phyloP scores from a whole-genome alignment of 1,140 invertebrate genomes.

The Ips nitidus region DNA sequence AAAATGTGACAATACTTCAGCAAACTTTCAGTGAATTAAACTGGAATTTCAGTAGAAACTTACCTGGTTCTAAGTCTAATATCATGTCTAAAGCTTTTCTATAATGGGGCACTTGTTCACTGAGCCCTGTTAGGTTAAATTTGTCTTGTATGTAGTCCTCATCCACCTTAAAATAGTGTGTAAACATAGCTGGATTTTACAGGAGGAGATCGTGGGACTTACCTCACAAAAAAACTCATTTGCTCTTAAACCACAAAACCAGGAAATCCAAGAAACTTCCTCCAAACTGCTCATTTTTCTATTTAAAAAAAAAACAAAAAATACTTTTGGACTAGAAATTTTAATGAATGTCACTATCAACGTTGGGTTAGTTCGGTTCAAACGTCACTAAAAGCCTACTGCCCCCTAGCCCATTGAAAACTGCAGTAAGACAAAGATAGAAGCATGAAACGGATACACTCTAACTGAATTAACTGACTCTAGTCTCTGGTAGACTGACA shows the following conservation, averaged over 20 bases:
- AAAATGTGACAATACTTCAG: no score
- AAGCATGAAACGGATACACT: slow-evolving; percentile 12
- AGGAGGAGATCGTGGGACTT: slow-evolving; percentile 9
- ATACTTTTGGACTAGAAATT: slow-evolving; percentile 40
- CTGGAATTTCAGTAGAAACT: slow-evolving; percentile 9
- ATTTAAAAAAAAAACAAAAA: slow-evolving; percentile 44
- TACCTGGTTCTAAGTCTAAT: slow-evolving; percentile 96
- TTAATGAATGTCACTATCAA: not conserved
- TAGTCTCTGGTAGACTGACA: not conserved
- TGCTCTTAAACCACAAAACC: slow-evolving; percentile 98
- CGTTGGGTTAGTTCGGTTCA: slow-evolving; percentile 21
- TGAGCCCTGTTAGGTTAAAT: slow-evolving; percentile 98
- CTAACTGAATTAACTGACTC: slow-evolving; percentile 15
- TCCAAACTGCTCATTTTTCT: slow-evolving; percentile 99
- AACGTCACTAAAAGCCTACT: slow-evolving; percentile 23
- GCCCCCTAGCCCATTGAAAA: slow-evolving; percentile 15
- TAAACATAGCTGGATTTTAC: not conserved
- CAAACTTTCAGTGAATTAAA: not conserved
- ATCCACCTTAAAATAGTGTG: slow-evolving; percentile 76
- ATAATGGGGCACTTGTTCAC: slow-evolving; percentile 99
- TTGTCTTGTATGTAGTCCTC: slow-evolving; percentile 99
- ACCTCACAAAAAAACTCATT: slow-evolving; percentile 99
- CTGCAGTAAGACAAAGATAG: slow-evolving; percentile 22
- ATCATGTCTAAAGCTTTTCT: slow-evolving; percentile 99
- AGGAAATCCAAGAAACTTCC: slow-evolving; percentile 99